Base-by-base conservation (phyloP, 2,113 vertebrate genomes). In the Orthonyx spaldingii region DNA sequence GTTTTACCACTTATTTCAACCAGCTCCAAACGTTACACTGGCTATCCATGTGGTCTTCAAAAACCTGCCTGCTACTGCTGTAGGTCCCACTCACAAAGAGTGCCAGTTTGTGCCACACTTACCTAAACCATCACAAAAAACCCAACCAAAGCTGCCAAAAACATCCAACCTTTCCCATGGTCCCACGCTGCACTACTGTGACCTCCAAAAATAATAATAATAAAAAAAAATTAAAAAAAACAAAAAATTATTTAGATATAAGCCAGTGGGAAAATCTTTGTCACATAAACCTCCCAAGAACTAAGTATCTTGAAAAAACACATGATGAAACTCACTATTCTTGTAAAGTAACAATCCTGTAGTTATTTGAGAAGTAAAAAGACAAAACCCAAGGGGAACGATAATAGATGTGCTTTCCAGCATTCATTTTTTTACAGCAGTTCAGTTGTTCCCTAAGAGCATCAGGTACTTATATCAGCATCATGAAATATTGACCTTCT, bases 381-480 rank as follows among this genome's bases (percentile, higher is more conserved):
- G n/a, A 53, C 49, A 92, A 92, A 94, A 74, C 35, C 37, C 71
- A 79, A 72, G 50, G 24, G 78, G 81, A 78, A 70, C 0, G 0
- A 12, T 50, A 75, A 89, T 9, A 77, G 66, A 93, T 84, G 84
- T 63, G 76, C 57, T 90, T 89, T 55, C 84, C 71, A 92, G 86
- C 30, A 33, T 52, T 89, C 37, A 27, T 75, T 89, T 87, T 78
- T 94, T 89, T 86, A 93, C 55, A 92, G 78, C 56, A 88, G 66
- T 44, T 89, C 82, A 93, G 89, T 59, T 27, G n/a, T 88, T 92
- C 69, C 83, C 84, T 61, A 82, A 88, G 24, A 92, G 65, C 68
- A 92, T 52, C 78, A 93, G 78, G 78, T 71, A 95, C 53, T 95
- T 59, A 55, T 19, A 85, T 85, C 46, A 20, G 76, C 88, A 93